phyloP scores from a whole-genome alignment of 1,140 invertebrate species.

The Drosophila takahashii region DNA sequence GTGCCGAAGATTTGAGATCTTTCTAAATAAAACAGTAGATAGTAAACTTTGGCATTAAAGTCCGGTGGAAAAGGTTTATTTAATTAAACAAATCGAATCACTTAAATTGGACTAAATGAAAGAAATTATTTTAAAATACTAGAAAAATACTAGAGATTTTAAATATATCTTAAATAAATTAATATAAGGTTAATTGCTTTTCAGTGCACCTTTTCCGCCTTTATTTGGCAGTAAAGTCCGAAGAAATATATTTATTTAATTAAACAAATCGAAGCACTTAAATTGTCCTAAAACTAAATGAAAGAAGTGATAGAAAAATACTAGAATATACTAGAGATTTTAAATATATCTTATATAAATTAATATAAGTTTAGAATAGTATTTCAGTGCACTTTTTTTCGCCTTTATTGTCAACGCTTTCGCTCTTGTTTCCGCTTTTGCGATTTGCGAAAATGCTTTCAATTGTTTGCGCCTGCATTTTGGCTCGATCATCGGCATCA shows the following conservation, averaged over 20 bases:
- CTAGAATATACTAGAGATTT: no score
- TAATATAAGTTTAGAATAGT: no score
- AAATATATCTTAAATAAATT: no score
- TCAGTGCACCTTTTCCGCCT: no score
- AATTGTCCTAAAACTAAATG: no score
- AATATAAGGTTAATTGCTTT: no score
- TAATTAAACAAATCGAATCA: no score
- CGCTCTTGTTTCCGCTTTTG: slow-evolving; percentile 31
- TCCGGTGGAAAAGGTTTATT: background rate
- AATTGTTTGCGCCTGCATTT: slow-evolving; percentile 68
- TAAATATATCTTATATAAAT: no score
- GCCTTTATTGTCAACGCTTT: slow-evolving; percentile 32
- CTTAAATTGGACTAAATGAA: background rate
- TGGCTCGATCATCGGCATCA: slow-evolving; percentile 44
- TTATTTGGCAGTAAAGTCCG: background rate
- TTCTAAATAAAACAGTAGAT: slow-evolving; percentile 9
- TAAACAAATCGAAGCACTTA: no score
- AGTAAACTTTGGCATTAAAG: background rate
- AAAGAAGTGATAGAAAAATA: no score
- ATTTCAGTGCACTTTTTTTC: slow-evolving; percentile 5
- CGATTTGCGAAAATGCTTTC: slow-evolving; percentile 64
- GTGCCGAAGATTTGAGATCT: slow-evolving; percentile 13
- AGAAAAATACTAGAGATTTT: no score
- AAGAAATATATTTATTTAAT: background rate
- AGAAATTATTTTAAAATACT: no score